These are phyloP conservation scores for Cepaea hortensis DNA, from an alignment of 2,888 invertebrate genomes.

Conservation along the genomic window DNA sequence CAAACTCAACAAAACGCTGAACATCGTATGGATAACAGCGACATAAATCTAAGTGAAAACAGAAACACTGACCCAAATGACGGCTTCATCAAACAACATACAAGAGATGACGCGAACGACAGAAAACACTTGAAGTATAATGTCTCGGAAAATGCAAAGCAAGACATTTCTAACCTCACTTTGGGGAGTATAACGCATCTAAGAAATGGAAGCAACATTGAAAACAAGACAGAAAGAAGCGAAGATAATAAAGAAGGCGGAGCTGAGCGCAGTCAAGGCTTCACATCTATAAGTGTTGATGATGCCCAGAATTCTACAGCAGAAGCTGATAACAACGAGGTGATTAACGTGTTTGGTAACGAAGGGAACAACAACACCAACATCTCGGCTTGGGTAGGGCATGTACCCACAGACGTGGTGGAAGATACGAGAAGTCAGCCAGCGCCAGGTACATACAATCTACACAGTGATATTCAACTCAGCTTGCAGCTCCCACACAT, in stretches of 20 bases:
- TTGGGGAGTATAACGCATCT: not conserved
- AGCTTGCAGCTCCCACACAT: not conserved
- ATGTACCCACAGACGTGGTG: not conserved
- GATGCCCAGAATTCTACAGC: too few species aligned
- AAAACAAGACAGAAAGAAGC: not conserved
- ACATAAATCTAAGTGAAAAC: not conserved
- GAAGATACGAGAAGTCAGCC: not conserved
- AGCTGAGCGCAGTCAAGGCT: not conserved
- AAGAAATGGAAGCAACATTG: not conserved
- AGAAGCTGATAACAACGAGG: too few species aligned
- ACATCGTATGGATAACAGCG: not conserved
- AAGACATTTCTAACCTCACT: too few species aligned
- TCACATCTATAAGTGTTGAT: too few species aligned
- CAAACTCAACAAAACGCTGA: not conserved
- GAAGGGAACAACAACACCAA: too few species aligned
- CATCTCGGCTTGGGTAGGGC: not conserved
- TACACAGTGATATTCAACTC: not conserved
- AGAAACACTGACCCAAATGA: not conserved
- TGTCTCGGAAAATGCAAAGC: too few species aligned
- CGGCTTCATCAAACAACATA: not conserved
- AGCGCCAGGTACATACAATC: not conserved
- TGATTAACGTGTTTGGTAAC: not conserved
- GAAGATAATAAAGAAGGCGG: not conserved
- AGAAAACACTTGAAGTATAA: too few species aligned
- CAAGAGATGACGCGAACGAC: not conserved